A percentile compares a stretch with the other conserved stretches of the same genome.
These are phyloP conservation scores for Apotomis turbidana DNA, from an alignment of 2,888 invertebrate species.

Conservation along the genomic window DNA sequence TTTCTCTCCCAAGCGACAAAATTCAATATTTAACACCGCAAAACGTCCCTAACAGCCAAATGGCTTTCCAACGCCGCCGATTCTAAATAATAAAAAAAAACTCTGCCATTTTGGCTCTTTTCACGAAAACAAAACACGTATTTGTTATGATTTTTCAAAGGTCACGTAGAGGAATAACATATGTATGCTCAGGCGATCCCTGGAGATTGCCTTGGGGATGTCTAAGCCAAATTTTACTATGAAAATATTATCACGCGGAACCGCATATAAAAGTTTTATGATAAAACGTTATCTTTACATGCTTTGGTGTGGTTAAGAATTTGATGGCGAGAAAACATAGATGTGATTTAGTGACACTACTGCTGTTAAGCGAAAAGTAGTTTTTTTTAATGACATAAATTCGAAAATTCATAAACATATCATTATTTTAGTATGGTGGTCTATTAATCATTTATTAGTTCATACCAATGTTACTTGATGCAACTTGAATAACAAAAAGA, in stretches of 20 bases:
- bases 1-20: background rate
- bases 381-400: too few species aligned
- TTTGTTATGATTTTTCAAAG: slow-evolving; percentile 46
- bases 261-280: slow-evolving; percentile 41
- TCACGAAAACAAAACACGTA: slow-evolving; percentile 38
- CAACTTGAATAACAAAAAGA: too few species aligned
- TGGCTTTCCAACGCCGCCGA: slow-evolving; percentile 27
- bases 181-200: slow-evolving; percentile 60
- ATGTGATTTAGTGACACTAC: too few species aligned
- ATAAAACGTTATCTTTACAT: slow-evolving; percentile 38
- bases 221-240: slow-evolving; percentile 63
- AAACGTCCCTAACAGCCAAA: slow-evolving; percentile 30
- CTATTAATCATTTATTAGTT: too few species aligned
- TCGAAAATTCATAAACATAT: too few species aligned
- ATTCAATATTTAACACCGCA: slow-evolving; percentile 34
- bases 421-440: too few species aligned
- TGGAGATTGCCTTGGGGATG: slow-evolving; percentile 55
- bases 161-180: slow-evolving; percentile 63
- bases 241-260: slow-evolving; percentile 58
- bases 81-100: slow-evolving; percentile 39
- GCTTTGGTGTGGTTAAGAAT: slow-evolving; percentile 7
- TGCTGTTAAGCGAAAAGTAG: too few species aligned
- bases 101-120: slow-evolving; percentile 29
- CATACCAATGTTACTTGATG: too few species aligned
- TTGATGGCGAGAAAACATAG: background rate